A percentile compares a stretch with the other conserved stretches of the same genome.
These are phyloP conservation scores for Drosophila algonquin DNA, from an alignment of 2,888 invertebrate genomes.

Conservation along the genomic window DNA sequence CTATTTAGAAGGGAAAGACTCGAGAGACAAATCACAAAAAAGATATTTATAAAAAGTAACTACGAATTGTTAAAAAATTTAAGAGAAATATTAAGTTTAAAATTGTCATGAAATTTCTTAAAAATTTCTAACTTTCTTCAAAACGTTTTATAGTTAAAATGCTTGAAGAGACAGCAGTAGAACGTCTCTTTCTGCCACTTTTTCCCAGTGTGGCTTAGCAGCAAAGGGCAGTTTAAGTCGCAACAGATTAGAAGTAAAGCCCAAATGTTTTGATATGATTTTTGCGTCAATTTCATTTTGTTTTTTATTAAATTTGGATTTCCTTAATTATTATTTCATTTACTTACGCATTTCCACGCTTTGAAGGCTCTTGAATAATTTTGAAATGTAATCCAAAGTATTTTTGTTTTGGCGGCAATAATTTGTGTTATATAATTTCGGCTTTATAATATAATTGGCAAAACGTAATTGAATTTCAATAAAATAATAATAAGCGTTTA, in stretches of 20 bases:
- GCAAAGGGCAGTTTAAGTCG: too few relatives aligned
- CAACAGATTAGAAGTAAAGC: too few relatives aligned
- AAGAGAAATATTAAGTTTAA: too few relatives aligned
- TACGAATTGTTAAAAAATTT: too few relatives aligned
- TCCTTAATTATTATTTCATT: not conserved
- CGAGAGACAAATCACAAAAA: not conserved
- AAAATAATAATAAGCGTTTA: conserved; percentile 33
- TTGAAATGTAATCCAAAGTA: conserved; percentile 31
- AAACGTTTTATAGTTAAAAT: too few relatives aligned
- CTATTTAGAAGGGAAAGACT: not conserved
- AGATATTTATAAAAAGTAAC: not conserved
- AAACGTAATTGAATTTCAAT: conserved; percentile 20
- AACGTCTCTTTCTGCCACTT: too few relatives aligned
- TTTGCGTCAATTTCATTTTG: too few relatives aligned
- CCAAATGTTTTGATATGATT: not conserved
- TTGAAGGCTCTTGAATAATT: conserved; percentile 24
- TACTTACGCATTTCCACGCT: conserved; percentile 35
- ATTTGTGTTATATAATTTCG: conserved; percentile 6
- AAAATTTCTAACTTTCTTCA: too few relatives aligned
- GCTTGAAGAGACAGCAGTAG: too few relatives aligned
- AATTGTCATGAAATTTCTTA: too few relatives aligned
- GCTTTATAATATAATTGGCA: not conserved
- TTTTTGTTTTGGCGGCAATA: conserved; percentile 18
- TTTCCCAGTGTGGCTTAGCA: too few relatives aligned
- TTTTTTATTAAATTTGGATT: not conserved